These are phyloP conservation scores for Tragopan temminckii DNA, from an alignment of 2,797 vertebrate genomes.

Conservation along the genomic window DNA sequence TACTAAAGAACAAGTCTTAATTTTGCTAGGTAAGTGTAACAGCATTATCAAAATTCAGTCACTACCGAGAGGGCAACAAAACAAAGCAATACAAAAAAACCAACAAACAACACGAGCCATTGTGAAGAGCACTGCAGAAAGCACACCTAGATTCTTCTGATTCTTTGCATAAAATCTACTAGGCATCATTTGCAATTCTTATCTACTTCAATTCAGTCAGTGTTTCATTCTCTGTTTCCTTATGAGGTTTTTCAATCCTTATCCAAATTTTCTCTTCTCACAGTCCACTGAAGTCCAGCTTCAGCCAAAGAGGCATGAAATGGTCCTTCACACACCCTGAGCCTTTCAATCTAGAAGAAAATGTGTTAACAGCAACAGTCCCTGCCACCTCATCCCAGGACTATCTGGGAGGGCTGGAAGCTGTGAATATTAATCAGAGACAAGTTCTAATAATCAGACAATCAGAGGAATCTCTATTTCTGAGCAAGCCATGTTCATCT, in stretches of 20 bases:
- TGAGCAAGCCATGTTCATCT: neutral
- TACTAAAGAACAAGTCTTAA: neutral
- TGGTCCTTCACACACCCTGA: rapidly evolving
- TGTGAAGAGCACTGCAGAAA: neutral
- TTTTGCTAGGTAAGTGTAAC: neutral
- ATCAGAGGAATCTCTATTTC: neutral
- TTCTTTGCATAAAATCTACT: neutral
- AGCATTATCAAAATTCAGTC: neutral
- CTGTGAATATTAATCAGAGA: neutral
- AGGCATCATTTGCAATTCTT: neutral
- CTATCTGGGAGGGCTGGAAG: neutral
- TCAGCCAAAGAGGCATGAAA: neutral
- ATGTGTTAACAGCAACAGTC: neutral
- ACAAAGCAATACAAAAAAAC: neutral
- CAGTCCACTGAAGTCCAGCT: rapidly evolving
- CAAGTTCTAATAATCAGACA: neutral
- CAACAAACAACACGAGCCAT: neutral
- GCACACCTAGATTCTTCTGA: neutral
- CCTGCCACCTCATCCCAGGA: rapidly evolving
- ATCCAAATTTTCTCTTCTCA: neutral
- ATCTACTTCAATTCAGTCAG: neutral
- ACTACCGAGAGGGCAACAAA: neutral
- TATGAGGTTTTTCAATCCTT: neutral
- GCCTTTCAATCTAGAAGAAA: neutral
- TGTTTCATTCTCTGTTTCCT: neutral